These are phyloP conservation scores for Akabosia matsudoensis DNA, from an alignment of 1,140 invertebrate species.

Conservation along the genomic window DNA sequence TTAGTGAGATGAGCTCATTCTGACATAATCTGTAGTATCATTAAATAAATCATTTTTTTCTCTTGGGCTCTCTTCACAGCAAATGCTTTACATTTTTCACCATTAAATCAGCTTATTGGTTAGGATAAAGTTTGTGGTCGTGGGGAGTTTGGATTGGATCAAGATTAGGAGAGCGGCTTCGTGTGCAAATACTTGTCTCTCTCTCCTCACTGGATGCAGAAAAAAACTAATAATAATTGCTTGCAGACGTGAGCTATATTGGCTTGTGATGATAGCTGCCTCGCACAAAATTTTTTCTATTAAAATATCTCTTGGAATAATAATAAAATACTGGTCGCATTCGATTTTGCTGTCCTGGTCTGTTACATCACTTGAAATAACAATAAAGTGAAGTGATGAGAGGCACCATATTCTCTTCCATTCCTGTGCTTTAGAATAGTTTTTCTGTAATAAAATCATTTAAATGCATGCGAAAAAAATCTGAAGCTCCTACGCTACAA, in stretches of 20 bases:
- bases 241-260: too few relatives aligned
- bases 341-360: not conserved
- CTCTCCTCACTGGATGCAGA: too few relatives aligned
- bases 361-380: not conserved
- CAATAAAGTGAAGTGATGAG: not conserved
- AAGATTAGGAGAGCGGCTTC: too few relatives aligned
- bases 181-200: too few relatives aligned
- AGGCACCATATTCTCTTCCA: too few relatives aligned
- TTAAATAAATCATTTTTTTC: constrained; percentile 13
- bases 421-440: too few relatives aligned
- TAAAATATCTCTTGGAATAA: not conserved
- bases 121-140: not conserved
- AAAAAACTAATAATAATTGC: too few relatives aligned
- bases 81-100: not conserved
- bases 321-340: not conserved
- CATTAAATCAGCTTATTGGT: not conserved
- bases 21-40: constrained; percentile 19
- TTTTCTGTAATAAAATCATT: constrained; percentile 12
- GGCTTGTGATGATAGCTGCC: too few relatives aligned
- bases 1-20: constrained; percentile 23
- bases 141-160: not conserved
- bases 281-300: too few relatives aligned
- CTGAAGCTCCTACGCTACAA: not conserved
- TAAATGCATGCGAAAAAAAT: not conserved
- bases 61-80: not conserved